Percentiles rank a stretch among this genome's conserved stretches.
Conservation (phyloP, 2,888 invertebrate species). For the Andrena praecox region DNA sequence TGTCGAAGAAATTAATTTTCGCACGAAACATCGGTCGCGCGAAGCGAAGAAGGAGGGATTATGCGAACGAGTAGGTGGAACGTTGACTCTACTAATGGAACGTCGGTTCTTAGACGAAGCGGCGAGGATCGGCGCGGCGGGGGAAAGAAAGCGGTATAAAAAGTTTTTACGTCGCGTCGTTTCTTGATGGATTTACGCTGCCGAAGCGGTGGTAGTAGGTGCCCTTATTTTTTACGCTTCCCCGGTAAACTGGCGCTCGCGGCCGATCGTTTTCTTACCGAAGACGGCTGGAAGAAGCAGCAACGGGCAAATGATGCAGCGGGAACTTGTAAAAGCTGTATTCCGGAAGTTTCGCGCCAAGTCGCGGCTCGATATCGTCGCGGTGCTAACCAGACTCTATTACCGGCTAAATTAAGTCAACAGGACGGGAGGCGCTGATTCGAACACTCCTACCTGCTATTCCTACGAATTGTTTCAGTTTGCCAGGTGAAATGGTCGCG, state of each 20-base stretch:
- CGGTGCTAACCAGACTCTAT: slow-evolving; percentile 20
- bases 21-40: slow-evolving; percentile 18
- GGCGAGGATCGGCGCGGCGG: slow-evolving; percentile 5
- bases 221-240: background rate
- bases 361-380: slow-evolving; percentile 4
- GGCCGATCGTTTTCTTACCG: background rate
- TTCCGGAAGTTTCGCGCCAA: background rate
- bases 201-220: too few relatives aligned
- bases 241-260: background rate
- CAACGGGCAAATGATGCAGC: background rate
- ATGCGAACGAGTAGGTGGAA: slow-evolving; percentile 26
- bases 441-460: slow-evolving; percentile 7
- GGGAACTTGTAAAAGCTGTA: background rate
- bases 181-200: slow-evolving; percentile 30
- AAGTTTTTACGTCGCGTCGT: slow-evolving; percentile 26
- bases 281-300: background rate
- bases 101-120: slow-evolving; percentile 27
- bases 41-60: slow-evolving; percentile 1
- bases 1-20: slow-evolving; percentile 14
- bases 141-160: slow-evolving; percentile 2
- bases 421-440: background rate
- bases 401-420: slow-evolving; percentile 25
- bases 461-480: slow-evolving; percentile 12
- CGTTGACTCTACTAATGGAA: slow-evolving; percentile 45
- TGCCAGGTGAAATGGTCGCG: slow-evolving; percentile 2